Conservation (phyloP, 1,140 invertebrate species). For the Zophobas morio region DNA sequence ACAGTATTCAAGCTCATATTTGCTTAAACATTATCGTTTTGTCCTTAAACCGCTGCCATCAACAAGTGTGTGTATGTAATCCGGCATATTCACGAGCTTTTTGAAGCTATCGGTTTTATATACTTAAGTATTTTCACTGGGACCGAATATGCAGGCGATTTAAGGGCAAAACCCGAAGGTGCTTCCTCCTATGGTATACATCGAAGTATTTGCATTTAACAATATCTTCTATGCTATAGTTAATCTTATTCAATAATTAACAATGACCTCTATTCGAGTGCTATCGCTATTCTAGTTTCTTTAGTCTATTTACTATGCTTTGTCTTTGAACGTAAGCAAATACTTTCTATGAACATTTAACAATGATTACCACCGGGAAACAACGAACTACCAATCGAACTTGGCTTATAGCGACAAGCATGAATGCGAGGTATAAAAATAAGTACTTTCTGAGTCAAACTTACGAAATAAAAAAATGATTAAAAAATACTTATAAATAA, state of each 20-base stretch:
- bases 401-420: conserved; percentile 54
- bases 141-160: conserved; percentile 36
- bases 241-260: conserved; percentile 66
- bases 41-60: conserved; percentile 31
- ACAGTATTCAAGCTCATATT: conserved; percentile 50
- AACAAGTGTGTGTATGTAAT: conserved; percentile 9
- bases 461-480: conserved; percentile 43
- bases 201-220: conserved; percentile 54
- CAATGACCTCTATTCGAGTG: conserved; percentile 64
- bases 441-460: conserved; percentile 51
- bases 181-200: conserved; percentile 47
- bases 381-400: conserved; percentile 51
- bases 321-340: conserved; percentile 43
- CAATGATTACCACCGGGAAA: conserved; percentile 55
- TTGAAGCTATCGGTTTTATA: conserved; percentile 23
- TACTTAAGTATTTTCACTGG: conserved; percentile 34
- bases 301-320: conserved; percentile 36
- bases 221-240: conserved; percentile 56
- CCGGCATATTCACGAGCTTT: conserved; percentile 12
- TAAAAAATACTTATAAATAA: conserved; percentile 42
- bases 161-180: conserved; percentile 42
- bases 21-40: conserved; percentile 38
- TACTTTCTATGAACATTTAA: conserved; percentile 56
- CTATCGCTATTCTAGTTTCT: conserved; percentile 54
- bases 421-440: conserved; percentile 56